Base-by-base conservation (phyloP, 1,140 invertebrate genomes). In the Nymphalis io region DNA sequence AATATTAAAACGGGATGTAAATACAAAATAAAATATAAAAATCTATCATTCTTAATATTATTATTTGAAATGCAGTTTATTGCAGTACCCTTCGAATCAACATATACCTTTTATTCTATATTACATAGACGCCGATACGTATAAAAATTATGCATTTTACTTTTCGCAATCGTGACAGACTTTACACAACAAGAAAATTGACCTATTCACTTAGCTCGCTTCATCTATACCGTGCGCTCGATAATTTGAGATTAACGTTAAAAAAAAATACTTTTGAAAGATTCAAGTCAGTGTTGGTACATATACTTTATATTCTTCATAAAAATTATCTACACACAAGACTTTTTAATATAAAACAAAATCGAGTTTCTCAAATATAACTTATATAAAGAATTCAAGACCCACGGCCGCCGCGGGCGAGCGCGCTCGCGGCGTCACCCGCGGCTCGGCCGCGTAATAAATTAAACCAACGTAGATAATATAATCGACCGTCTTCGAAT, bases 321-420 rank as follows among this genome's bases (percentile, higher is more conserved):
- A 90, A 87, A 90, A 89, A 89, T 87, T 90, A 89, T 90, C 85
- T 88, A 89, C 87, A 90, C 85, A 90, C 84, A 82, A 87, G 88
- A 89, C 83, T 89, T 80, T 69, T 85, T 83, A 83, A 82, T 84
- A 85, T 81, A 88, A 86, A 87, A 85, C 79, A 83, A 82, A 87
- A 87, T 83, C 78, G 75, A 80, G 77, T 84, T 86, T 83, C 74
- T 84, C 82, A 82, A 85, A 88, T 84, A 83, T 82, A 87, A 88
- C 79, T 86, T 72, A 84, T 79, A 81, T 73, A 84, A 80, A 84
- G 79, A 75, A 77, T 78, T 78, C 63, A 79, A 80, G 75, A 76
- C 76, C 72, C 74, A 21, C 60, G 55, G 64, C 42, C 48, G 59
- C 38, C 59, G 15, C 64, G 65, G 65, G 20, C 16, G 60, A 27